Conservation (phyloP, 2,113 vertebrate genomes). For the Emberiza fucata region DNA sequence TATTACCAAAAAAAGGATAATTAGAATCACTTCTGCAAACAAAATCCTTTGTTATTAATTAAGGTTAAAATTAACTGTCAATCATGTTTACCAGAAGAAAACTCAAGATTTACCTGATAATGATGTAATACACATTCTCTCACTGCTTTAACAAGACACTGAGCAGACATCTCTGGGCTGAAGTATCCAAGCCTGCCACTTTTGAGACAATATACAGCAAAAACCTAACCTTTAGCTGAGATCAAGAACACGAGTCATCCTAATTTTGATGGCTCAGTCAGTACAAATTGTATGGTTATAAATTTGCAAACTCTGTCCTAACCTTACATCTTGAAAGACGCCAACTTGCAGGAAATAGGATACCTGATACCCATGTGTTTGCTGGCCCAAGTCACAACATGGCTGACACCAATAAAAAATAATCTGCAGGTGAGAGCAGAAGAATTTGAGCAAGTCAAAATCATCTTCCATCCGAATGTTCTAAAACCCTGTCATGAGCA, state of each 20-base stretch:
- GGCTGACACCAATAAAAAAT: neutral
- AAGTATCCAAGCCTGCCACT: neutral
- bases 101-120: neutral
- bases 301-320: neutral
- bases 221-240: neutral
- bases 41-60: conserved; percentile 53
- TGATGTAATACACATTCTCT: neutral
- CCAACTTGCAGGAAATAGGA: conserved; percentile 22
- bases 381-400: neutral
- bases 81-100: conserved; percentile 19
- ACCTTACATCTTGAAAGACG: neutral
- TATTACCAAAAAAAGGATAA: conserved; percentile 7
- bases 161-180: neutral
- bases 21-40: conserved; percentile 43
- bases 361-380: neutral
- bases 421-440: neutral
- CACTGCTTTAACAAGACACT: neutral
- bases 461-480: neutral
- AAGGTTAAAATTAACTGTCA: conserved; percentile 43
- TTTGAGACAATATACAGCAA: neutral
- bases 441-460: conserved; percentile 25
- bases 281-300: neutral
- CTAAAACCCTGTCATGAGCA: neutral
- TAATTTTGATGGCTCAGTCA: neutral
- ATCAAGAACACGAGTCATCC: neutral